These are phyloP conservation scores for Sterna hirundo DNA, from an alignment of 2,113 vertebrate genomes.

Conservation along the genomic window DNA sequence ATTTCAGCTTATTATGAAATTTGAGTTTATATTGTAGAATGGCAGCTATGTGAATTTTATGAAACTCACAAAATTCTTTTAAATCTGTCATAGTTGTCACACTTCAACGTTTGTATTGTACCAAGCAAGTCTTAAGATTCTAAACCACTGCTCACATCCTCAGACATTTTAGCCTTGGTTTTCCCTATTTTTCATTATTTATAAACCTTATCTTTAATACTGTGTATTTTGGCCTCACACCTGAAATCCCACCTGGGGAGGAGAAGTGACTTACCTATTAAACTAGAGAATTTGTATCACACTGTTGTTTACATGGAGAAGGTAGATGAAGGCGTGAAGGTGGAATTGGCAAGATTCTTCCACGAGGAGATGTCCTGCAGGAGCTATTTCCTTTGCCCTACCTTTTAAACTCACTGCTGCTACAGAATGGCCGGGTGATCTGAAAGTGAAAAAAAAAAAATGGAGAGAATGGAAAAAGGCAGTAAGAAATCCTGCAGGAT, in stretches of 20 bases:
- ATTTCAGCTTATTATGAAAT: not conserved
- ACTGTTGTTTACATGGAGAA: not conserved
- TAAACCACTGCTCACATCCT: not conserved
- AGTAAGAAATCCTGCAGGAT: not conserved
- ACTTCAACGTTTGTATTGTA: not conserved
- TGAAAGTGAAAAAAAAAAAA: not conserved
- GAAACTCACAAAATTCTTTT: not conserved
- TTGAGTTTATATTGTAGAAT: not conserved
- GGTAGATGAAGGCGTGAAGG: not conserved
- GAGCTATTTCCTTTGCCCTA: not conserved
- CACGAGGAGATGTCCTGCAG: rapidly evolving
- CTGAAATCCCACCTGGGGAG: not conserved
- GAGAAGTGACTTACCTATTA: not conserved
- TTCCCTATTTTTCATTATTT: not conserved
- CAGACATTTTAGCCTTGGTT: not conserved
- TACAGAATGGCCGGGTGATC: not conserved
- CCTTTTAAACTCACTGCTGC: not conserved
- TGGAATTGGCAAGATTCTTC: not conserved
- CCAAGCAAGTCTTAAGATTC: not conserved
- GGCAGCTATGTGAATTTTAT: not conserved
- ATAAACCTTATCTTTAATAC: not conserved
- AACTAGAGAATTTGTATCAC: not conserved
- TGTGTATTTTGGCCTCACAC: not conserved
- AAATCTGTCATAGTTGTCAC: not conserved
- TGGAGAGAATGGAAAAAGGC: not conserved